Evolutionary conservation across 2,888 invertebrate genomes (phyloP), one percentile per base, ranked within the genome.

Genomic region (Eristalis arbustorum): DNA sequence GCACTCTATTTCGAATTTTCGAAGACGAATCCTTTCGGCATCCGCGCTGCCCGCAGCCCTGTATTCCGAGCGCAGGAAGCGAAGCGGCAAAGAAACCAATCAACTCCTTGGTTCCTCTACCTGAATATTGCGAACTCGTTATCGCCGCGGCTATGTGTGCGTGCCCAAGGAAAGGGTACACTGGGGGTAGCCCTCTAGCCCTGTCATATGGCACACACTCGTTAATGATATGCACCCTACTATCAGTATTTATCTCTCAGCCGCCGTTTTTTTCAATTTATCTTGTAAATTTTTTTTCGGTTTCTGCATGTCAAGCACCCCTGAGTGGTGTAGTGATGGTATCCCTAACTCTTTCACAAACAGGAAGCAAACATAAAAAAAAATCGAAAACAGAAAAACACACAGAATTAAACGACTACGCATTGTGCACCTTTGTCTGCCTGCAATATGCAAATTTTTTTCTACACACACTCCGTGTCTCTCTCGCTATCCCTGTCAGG

Each of bases 171-270:
- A 87, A 72, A 42, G 74, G 77, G 59, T 75, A 28, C 37, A 66
- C 64, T 49, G 77, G 77, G 83, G 71, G 82, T 81, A 68, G 80
- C 66, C 63, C 18, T n/a, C n/a, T 59, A 31, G 61, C 34, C 34
- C 23, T 56, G 71, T 61, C 72, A 79, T 78, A 79, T 87, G 87
- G 82, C 87, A 83, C 75, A 83, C 49, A 63, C n/a, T 57, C 57
- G 87, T 79, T 89, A 89, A 89, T 89, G 89, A 89, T 89, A 89
- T 89, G 89, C 89, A 89, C 89, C 89, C 85, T 66, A 88, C 68
- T 83, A 80, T 77, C 80, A 69, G 57, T 88, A 61, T 84, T 84
- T 88, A 77, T 84, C 84, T 84, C 68, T 84, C 80, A 66, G 82
- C 64, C 56, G 59, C 37, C 62, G 56, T 79, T 73, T 79, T 68